Evolutionary conservation across 2,888 invertebrate species (phyloP), one percentile per base, ranked within the genome.

Genomic region (Drosophila barbarae): DNA sequence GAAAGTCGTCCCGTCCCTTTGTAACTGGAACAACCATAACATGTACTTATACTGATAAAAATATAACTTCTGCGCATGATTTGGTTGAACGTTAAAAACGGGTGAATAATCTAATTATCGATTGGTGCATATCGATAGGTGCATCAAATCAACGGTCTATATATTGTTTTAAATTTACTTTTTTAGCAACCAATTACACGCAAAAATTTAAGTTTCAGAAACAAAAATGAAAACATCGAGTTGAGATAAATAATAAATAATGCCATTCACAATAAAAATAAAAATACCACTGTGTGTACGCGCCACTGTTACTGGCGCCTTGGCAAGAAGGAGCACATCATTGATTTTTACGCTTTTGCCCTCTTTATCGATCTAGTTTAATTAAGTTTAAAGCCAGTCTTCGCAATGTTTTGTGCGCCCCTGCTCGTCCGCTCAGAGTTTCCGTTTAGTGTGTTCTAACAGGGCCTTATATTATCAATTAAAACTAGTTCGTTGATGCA

Each of bases 371-470:
- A 54, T 49, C 55, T 66, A 55, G 49, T 65, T 54, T 54, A 65
- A 54, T 65, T 66, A 66, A 54, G 44, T 65, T 64, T 32, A 34
- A 39, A 39, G 52, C 13, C 51, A 26, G 52, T 54, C 64, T 47
- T 21, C 34, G 56, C 50, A 53, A 83, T 83, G 78, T 83, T 74
- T 70, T 71, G 53, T 68, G 68, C 69, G 50, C 69, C 70, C 39
- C 57, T 72, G 46, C 66, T 65, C 54, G 53, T 77, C 63, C 67
- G 68, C 49, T 51, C 74, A 44, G 77, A 77, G 64, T 77, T 83
- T 61, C 83, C 83, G 57, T 83, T 74, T 50, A 69, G 80, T 80
- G 80, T 79, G 32, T 79, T 79, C 60, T 53, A 70, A 68, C 64
- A 58, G 15, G 34, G 21, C 41, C 28, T 3, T 9, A 2, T 12